Evolutionary conservation across 2,888 invertebrate genomes (phyloP), one percentile per base, ranked within the genome.

Genomic region (Xylocampa areola): DNA sequence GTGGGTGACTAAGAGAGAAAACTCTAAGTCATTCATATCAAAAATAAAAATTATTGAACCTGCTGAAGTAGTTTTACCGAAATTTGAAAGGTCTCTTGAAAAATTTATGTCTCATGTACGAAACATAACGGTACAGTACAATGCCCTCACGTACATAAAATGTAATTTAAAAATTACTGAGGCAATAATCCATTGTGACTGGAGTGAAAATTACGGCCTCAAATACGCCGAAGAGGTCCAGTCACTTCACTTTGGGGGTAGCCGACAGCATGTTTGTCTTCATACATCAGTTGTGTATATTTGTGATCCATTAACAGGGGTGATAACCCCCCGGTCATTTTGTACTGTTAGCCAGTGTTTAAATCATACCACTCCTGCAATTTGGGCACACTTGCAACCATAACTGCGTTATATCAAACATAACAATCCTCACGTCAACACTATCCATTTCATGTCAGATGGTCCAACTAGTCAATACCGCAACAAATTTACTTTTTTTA

Each of bases 231-330:
- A 27, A 17, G 54, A 61, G 25, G 25, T 51, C 8, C 54, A 60
- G 19, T 50, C 53, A 7, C 40, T 36, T 0, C 60, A 54, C 25
- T 60, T 54, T 50, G 36, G 54, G 13, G 53, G 49, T 6, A 45
- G 40, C 0, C 44, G 40, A 23, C 0, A 5, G 13, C 50, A 57
- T 40, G 1, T 57, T 2, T 50, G 39, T 4, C 21, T 57, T 17
- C 57, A 57, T 45, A 57, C 57, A 7, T 13, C 4, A 14, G 50
- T 57, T 1, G 41, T 10, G 4, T 32, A 19, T 8, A 27, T 8
- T 25, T 19, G 16, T 33, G 33, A 4, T 32, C 35, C n/a, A 40
- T 40, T 10, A 23, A 47, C 17, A 47, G 47, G 32, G 40, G 40
- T 29, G n/a, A 19, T 25, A 27, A 33, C 45, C 2, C 36, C 7